Conservation (phyloP, 2,797 vertebrate genomes). For the Tinamus major region DNA sequence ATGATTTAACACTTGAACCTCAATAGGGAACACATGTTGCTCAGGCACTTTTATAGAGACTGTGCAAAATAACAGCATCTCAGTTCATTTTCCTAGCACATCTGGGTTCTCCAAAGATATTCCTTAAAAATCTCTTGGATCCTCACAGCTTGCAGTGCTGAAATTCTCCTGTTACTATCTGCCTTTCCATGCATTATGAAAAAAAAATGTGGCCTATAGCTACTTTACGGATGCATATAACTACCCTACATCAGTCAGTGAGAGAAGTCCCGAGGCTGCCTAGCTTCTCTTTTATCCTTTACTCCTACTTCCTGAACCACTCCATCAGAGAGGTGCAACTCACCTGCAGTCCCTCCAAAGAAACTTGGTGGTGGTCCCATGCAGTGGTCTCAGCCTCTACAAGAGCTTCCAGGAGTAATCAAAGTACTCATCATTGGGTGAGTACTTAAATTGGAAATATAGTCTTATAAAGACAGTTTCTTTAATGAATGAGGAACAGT, state of each 20-base stretch:
- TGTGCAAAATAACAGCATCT: not conserved
- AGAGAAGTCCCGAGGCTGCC: not conserved
- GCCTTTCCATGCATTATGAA: not conserved
- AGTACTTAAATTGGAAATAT: not conserved
- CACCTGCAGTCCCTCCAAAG: too few relatives aligned
- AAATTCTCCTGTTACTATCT: not conserved
- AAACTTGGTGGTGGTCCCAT: not conserved
- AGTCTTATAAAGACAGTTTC: not conserved
- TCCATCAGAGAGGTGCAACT: too few relatives aligned
- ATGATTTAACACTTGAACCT: not conserved
- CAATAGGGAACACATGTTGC: not conserved
- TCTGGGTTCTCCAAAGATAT: not conserved
- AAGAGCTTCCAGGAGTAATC: not conserved
- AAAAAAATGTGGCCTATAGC: not conserved
- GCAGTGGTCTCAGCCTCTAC: not conserved
- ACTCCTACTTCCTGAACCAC: not conserved
- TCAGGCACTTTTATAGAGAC: not conserved
- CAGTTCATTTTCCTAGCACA: not conserved
- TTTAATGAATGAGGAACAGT: not conserved
- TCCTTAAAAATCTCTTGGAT: not conserved
- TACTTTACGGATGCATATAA: not conserved
- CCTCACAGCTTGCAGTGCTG: not conserved
- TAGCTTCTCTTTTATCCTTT: not conserved
- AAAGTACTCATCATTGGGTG: rapidly evolving
- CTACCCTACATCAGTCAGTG: not conserved